Evolutionary conservation across 2,797 vertebrate species (phyloP), one percentile per base, ranked within the genome.

Genomic region (Peromyscus nudipes): DNA sequence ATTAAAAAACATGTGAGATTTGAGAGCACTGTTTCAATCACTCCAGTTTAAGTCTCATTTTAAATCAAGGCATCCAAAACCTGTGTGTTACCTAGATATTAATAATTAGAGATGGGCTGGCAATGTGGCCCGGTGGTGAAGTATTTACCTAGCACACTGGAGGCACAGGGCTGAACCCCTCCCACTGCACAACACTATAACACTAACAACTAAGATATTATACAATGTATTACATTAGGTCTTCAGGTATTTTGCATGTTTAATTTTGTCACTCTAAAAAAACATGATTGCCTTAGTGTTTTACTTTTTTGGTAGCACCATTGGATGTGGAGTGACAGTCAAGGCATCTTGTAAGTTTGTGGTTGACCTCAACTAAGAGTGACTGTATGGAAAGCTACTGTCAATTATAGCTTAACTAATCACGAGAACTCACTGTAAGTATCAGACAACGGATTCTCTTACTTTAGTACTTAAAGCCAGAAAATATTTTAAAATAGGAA

Each of bases 401-500:
- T 29, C 71, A 60, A 6, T 64, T 75, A 52, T 43, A 94, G 86
- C 67, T 86, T 34, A 91, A 71, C 64, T 52, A 80, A 76, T 49
- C 19, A 75, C 67, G 82, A 79, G 37, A 93, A 91, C 16, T 40
- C 37, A 83, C 65, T 62, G 55, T 73, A 90, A 95, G 31, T 69
- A 81, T 64, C 57, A 95, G 52, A 89, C 91, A 43, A 92, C 7
- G 4, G 21, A 65, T 46, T 88, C 37, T 82, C 57, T 82, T 49
- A 60, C 73, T 95, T 82, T 27, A 75, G 19, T 40, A 86, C 75
- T 93, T 86, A 60, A 81, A 89, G 85, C 21, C 46, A 90, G 6
- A 40, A 46, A 67, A 14, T 34, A 84, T 92, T 88, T 57, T 79
- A 77, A 79, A 92, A 31, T 60, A 96, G 82, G 94, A 79, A 93